Percentiles rank a stretch among this genome's conserved stretches.
Evolutionary conservation across 2,113 vertebrate species (phyloP).

Genomic region (Brachyistius frenatus): DNA sequence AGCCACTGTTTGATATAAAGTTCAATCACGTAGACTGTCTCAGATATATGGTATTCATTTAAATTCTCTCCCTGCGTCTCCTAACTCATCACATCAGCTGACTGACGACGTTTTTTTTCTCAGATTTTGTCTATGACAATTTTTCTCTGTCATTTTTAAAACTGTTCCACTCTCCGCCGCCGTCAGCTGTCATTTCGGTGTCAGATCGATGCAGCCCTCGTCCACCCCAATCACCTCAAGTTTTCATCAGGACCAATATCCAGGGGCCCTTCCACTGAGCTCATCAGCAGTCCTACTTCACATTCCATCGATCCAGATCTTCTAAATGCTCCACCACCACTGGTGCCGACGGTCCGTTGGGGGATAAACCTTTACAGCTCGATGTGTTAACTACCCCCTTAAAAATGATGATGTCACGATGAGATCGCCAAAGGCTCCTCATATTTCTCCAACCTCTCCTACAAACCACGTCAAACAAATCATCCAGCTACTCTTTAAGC

Average conservation of each 20-base stretch:
- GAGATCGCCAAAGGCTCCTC: too few species aligned
- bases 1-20: background rate
- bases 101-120: background rate
- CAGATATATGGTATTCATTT: too few species aligned
- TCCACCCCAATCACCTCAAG: slow-evolving; percentile 9
- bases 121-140: slow-evolving; percentile 3
- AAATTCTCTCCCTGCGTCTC: background rate
- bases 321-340: background rate
- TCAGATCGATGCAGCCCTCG: slow-evolving; percentile 17
- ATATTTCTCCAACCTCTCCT: too few species aligned
- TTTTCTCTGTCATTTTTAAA: slow-evolving; percentile 6
- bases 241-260: slow-evolving; percentile 20
- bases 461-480: too few species aligned
- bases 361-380: too few species aligned
- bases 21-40: too few species aligned
- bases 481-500: too few species aligned
- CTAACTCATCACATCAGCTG: background rate
- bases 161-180: background rate
- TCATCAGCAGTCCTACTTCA: slow-evolving; percentile 31
- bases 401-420: too few species aligned
- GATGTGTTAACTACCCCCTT: too few species aligned
- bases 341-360: background rate
- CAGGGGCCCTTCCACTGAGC: slow-evolving; percentile 4
- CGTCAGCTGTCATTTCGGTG: slow-evolving; percentile 22
- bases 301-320: slow-evolving; percentile 25